Percentiles rank a stretch among this genome's conserved stretches.
phyloP scores from a whole-genome alignment of 2,888 invertebrate species.

The Blera fallax region DNA sequence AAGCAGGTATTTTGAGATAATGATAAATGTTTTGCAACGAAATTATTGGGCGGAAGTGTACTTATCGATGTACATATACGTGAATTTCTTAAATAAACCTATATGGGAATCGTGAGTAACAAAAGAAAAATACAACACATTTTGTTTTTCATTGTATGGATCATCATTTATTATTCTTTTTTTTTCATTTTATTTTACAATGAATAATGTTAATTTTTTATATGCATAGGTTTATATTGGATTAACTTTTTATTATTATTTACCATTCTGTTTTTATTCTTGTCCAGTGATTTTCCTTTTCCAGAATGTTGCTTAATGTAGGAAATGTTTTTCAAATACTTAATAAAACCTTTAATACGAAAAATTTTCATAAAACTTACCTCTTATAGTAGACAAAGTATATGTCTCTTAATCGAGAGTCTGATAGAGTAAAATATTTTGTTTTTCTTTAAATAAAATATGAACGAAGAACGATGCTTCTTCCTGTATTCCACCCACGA shows the following conservation, averaged over 20 bases:
- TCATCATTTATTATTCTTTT: constrained; percentile 21
- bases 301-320: constrained; percentile 39
- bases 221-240: constrained; percentile 24
- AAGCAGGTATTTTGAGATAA: too few relatives aligned
- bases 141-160: constrained; percentile 33
- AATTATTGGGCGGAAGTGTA: too few relatives aligned
- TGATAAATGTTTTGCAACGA: too few relatives aligned
- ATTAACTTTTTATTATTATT: constrained; percentile 48
- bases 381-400: constrained; percentile 24
- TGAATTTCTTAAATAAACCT: too few relatives aligned
- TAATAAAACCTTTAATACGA: background rate
- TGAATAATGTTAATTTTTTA: constrained; percentile 48
- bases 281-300: background rate
- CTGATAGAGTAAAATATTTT: constrained; percentile 32
- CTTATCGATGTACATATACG: too few relatives aligned
- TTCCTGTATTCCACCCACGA: constrained; percentile 22
- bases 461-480: constrained; percentile 42
- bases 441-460: constrained; percentile 20
- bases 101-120: too few relatives aligned
- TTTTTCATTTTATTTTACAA: constrained; percentile 68
- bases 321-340: background rate
- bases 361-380: constrained; percentile 14
- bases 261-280: constrained; percentile 37
- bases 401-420: constrained; percentile 4
- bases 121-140: background rate